Conservation (phyloP, 1,140 invertebrate genomes). For the Cydia fagiglandana region DNA sequence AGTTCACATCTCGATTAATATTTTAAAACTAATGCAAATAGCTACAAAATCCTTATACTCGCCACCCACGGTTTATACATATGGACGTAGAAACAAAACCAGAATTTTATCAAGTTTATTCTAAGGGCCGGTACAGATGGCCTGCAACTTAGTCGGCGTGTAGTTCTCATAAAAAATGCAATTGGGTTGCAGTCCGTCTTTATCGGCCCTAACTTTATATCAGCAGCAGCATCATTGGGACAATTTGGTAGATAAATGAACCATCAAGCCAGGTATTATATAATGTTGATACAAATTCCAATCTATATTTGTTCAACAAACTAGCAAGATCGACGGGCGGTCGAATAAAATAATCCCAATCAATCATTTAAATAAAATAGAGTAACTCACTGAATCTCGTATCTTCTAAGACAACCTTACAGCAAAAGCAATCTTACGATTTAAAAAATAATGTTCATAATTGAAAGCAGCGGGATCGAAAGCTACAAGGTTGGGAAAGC, state of each 20-base stretch:
- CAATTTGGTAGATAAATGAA: background rate
- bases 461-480: background rate
- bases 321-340: conserved; percentile 5
- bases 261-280: background rate
- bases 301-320: conserved; percentile 25
- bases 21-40: too few species aligned
- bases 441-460: background rate
- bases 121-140: too few species aligned
- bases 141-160: too few species aligned
- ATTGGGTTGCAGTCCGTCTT: too few species aligned
- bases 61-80: too few species aligned
- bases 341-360: conserved; percentile 6
- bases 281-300: conserved; percentile 7
- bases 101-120: too few species aligned
- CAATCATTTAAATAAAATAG: background rate
- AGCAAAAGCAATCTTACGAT: background rate
- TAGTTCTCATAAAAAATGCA: too few species aligned
- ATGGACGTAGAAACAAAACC: too few species aligned
- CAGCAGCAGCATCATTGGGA: too few species aligned
- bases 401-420: background rate
- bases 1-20: too few species aligned
- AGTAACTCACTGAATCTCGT: background rate
- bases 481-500: background rate
- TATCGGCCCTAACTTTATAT: too few species aligned
- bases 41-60: too few species aligned